Evolutionary conservation across 2,888 invertebrate species (phyloP).

Genomic region (Siphonodentalium dalli): DNA sequence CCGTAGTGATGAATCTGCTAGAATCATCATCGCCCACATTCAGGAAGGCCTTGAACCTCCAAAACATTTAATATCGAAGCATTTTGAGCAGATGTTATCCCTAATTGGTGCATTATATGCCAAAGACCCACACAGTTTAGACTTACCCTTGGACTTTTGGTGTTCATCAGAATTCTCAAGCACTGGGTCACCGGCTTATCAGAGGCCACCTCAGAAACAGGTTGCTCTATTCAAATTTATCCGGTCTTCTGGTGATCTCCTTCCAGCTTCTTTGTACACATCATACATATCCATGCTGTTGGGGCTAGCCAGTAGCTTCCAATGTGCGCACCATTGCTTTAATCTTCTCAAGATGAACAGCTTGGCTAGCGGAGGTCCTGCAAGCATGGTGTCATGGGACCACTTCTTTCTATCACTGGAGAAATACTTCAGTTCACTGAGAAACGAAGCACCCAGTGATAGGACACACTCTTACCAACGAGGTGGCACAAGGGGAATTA

Average conservation of each 20-base stretch:
- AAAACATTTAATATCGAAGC: too few species aligned
- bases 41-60: slow-evolving; percentile 79
- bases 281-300: slow-evolving; percentile 87
- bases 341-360: slow-evolving; percentile 78
- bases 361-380: slow-evolving; percentile 63
- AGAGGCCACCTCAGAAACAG: slow-evolving; percentile 65
- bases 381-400: slow-evolving; percentile 77
- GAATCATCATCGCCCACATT: slow-evolving; percentile 58
- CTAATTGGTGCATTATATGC: slow-evolving; percentile 69
- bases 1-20: slow-evolving; percentile 82
- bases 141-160: slow-evolving; percentile 85
- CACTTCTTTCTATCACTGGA: slow-evolving; percentile 83
- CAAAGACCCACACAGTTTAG: slow-evolving; percentile 75
- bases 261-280: slow-evolving; percentile 83
- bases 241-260: slow-evolving; percentile 83
- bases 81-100: too few species aligned
- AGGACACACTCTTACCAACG: slow-evolving; percentile 64
- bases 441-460: slow-evolving; percentile 71
- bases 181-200: slow-evolving; percentile 42
- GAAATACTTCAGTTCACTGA: slow-evolving; percentile 68
- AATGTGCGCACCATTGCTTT: slow-evolving; percentile 80
- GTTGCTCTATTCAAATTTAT: slow-evolving; percentile 83
- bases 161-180: slow-evolving; percentile 66
- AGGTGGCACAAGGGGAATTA: slow-evolving; percentile 68
- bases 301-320: slow-evolving; percentile 77